Evolutionary conservation across 1,140 invertebrate genomes (phyloP), one percentile per base, ranked within the genome.

Genomic region (Drosophila erecta): DNA sequence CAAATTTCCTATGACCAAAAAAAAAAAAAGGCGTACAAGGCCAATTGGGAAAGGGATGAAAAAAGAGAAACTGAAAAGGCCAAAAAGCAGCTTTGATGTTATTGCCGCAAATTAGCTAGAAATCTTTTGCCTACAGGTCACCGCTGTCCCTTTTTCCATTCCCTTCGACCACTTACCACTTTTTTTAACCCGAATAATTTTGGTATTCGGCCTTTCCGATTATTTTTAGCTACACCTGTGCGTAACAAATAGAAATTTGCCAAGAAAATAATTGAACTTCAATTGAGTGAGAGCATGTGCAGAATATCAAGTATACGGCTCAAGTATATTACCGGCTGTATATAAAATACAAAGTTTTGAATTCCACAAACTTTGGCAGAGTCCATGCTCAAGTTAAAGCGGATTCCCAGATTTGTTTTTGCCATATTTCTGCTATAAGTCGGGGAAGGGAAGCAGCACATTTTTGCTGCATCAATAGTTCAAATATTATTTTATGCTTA

Each of bases 401-500:
- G 84, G 85, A 89, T 89, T 89, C 78, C 62, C 56, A 44, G 30
- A 38, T 67, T 61, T 41, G 24, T 54, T 38, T 61, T 6, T 6
- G 58, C 70, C 40, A 66, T 65, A 37, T 65, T 69, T 54, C 33
- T 41, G 14, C 55, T 22, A 30, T 17, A 57, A 69, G n/a, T 61
- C 41, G 57, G 27, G 50, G 12, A 56, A 24, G 56, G 77, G 67
- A 64, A 85, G 61, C 59, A 77, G 57, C 77, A 76, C 81, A 87
- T 87, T 87, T 87, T 89, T 87, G 84, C 83, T 89, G 84, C 84
- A 77, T 84, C 84, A 89, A 87, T 87, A 87, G 84, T 81, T 87
- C 84, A 89, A 90, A 89, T 89, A 89, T 79, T 89, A 89, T 89
- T 89, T 89, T 89, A 89, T 89, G 84, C 85, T 89, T 89, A 89